Conservation (phyloP, 2,797 vertebrate genomes). For the Cyprinella venusta region DNA sequence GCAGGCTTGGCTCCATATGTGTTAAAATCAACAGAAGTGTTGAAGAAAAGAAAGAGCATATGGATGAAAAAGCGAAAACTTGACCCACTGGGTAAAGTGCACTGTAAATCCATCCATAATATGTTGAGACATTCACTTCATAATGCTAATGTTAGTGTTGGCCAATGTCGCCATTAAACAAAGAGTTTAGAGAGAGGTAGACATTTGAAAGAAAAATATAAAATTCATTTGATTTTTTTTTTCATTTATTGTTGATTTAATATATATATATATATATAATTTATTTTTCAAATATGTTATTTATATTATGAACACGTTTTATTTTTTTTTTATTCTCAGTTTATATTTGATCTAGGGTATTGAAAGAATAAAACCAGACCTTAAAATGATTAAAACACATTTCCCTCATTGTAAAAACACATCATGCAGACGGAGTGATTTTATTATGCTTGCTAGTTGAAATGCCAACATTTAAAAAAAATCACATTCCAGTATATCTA, state of each 20-base stretch:
- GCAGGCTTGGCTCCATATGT: constrained; percentile 3
- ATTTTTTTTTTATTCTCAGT: background rate
- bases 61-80: background rate
- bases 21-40: constrained; percentile 27
- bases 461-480: background rate
- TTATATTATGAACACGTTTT: background rate
- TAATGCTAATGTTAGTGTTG: constrained; percentile 16
- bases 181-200: background rate
- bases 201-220: background rate
- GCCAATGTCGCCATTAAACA: constrained; percentile 5
- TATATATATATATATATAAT: background rate
- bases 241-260: background rate
- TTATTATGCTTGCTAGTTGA: background rate
- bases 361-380: background rate
- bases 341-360: background rate
- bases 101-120: background rate
- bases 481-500: background rate
- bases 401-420: constrained; percentile 5
- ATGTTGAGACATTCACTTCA: background rate
- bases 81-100: background rate
- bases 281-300: background rate
- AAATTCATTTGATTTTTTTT: background rate
- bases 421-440: background rate
- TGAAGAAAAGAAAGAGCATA: background rate
- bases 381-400: background rate